These are phyloP conservation scores for Amblyornis subalaris DNA, from an alignment of 2,113 vertebrate genomes.

Conservation along the genomic window DNA sequence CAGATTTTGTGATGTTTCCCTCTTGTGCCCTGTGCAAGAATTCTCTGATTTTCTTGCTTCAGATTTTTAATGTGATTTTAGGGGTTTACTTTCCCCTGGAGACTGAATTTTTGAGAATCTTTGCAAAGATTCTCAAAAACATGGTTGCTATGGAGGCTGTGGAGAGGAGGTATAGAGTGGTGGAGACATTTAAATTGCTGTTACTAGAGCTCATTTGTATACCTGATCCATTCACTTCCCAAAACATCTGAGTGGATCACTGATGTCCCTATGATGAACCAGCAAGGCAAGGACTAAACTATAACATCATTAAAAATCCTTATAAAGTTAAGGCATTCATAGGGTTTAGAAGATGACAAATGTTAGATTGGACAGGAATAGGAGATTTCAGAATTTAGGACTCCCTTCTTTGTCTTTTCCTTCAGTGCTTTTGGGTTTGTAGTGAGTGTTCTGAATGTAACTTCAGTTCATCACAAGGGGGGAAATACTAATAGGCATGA, in stretches of 20 bases:
- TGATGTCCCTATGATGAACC: not conserved
- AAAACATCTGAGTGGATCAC: not conserved
- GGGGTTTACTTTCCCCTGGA: not conserved
- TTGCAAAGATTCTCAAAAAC: not conserved
- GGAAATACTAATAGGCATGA: not conserved
- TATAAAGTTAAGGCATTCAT: not conserved
- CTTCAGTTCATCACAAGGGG: not conserved
- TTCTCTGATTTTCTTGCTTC: not conserved
- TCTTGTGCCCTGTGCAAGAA: not conserved
- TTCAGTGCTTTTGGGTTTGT: not conserved
- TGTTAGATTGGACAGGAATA: not conserved
- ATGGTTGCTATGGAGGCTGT: conserved; percentile 44
- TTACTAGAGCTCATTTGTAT: not conserved
- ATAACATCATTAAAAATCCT: not conserved
- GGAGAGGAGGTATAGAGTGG: not conserved
- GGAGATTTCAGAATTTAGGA: not conserved
- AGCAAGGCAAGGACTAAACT: not conserved
- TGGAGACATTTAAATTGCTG: not conserved
- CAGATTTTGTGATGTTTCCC: not conserved
- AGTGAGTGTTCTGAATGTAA: not conserved
- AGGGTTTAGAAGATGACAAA: not conserved
- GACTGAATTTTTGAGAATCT: not conserved
- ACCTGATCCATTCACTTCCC: not conserved
- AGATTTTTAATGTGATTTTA: not conserved
- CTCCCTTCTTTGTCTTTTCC: not conserved